phyloP scores from a whole-genome alignment of 2,888 invertebrate genomes.

The Sinohyriopsis cumingii region DNA sequence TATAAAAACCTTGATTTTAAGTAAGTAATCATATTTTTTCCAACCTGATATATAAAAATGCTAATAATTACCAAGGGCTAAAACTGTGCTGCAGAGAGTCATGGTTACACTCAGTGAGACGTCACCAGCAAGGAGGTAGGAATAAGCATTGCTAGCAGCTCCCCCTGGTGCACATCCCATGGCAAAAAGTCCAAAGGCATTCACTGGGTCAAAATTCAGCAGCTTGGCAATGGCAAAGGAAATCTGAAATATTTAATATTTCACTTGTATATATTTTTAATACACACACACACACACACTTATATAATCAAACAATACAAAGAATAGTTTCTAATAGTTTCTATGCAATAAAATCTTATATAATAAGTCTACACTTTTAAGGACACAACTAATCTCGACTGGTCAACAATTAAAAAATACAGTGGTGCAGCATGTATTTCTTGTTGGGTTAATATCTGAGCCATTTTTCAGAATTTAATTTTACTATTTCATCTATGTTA shows the following conservation, averaged over 20 bases:
- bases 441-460: no score
- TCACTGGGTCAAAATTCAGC: conserved; percentile 50
- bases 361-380: no score
- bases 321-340: neutral
- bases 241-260: conserved; percentile 43
- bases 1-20: neutral
- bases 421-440: no score
- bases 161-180: conserved; percentile 77
- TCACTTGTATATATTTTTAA: neutral
- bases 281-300: neutral
- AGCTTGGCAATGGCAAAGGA: conserved; percentile 45
- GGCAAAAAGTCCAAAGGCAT: conserved; percentile 73
- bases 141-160: conserved; percentile 98
- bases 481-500: no score
- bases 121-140: conserved; percentile 92
- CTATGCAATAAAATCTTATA: no score
- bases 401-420: no score
- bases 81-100: conserved; percentile 92
- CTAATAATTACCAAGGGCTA: conserved; percentile 82
- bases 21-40: neutral
- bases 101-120: conserved; percentile 94
- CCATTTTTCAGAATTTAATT: no score
- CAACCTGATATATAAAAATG: neutral
- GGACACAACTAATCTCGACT: no score
- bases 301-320: neutral